Evolutionary conservation across 2,797 vertebrate genomes (phyloP).

Genomic region (Hephaestus fuliginosus): DNA sequence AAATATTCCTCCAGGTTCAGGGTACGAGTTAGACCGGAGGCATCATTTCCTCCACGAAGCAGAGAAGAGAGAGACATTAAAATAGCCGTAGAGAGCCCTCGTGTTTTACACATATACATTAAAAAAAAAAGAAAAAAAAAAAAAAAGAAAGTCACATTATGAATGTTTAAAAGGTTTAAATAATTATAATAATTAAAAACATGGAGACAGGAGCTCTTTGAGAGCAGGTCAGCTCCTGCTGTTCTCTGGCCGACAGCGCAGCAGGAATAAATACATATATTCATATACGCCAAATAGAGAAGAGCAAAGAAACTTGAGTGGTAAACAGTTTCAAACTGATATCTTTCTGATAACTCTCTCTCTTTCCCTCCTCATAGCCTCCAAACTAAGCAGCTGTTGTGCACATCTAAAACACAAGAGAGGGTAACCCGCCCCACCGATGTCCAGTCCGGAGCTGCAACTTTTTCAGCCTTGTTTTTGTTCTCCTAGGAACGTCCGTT

Average conservation of each 20-base stretch:
- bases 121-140: constrained; percentile 47
- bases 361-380: constrained; percentile 50
- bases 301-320: constrained; percentile 59
- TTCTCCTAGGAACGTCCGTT: constrained; percentile 67
- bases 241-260: constrained; percentile 80
- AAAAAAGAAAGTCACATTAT: constrained; percentile 76
- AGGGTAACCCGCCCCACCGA: constrained; percentile 27
- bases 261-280: constrained; percentile 86
- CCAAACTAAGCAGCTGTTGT: constrained; percentile 67
- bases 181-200: constrained; percentile 83
- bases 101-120: constrained; percentile 80
- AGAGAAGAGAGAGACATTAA: constrained; percentile 55
- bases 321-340: constrained; percentile 80
- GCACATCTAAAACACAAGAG: constrained; percentile 49
- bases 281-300: constrained; percentile 75
- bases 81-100: constrained; percentile 81
- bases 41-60: constrained; percentile 53
- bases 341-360: constrained; percentile 57
- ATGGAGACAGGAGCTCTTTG: constrained; percentile 85
- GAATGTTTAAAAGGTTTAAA: constrained; percentile 86
- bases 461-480: constrained; percentile 60
- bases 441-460: constrained; percentile 58
- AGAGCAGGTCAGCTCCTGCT: constrained; percentile 85
- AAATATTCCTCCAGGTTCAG: constrained; percentile 35
- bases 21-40: constrained; percentile 43